Base-by-base conservation (phyloP, 2,888 invertebrate genomes). In the Schizotus pectinicornis region DNA sequence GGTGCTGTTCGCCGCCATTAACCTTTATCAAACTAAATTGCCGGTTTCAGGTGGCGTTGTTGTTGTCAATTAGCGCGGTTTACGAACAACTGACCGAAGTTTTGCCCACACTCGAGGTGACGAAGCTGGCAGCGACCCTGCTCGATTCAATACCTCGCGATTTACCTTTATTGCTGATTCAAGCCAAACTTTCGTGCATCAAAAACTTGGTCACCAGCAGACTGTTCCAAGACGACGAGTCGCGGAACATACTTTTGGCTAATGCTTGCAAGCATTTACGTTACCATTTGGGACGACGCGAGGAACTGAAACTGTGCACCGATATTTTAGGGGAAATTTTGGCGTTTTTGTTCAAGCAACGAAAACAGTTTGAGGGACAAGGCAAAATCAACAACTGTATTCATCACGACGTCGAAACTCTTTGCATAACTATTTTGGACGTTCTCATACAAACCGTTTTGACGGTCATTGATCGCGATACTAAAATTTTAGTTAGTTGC, bases 271-370 rank as follows among this genome's bases (percentile, higher is more conserved):
- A 90, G 64, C 95, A 96, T 72, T 79, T 97, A 35, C 87, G 93
- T 31, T 87, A 89, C 13, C 95, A 96, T 74, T 81, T 96, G 2
- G 86, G 88, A 0, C 86, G 90, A 0, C 85, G 92, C 12, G 92
- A 93, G 72, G 95, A 95, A 73, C 79, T 95, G 32, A 83, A 88
- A 8, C 84, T 92, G 3, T 94, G 94, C 73, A 91, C 94, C 0
- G 92, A 92, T 58, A 94, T 96, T 70, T 81, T 97, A 7, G 91
- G 91, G 0, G 95, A 95, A 75, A 87, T 96, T 31, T 85, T 96
- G 11, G 85, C 84, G 38, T 86, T 84, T 68, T 76, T 88, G 11
- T 85, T 85, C 71, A 84, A 83, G 64, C 81, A 84, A 53, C 74
- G 79, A 37, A 79, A 79, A 64, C 64, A 73, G 34, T 80, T 81